A percentile compares a stretch with the other conserved stretches of the same genome.
Evolutionary conservation across 37 sponge, comb jelly and placozoan species (phyloP).

Genomic region (Aplysina aerophoba): DNA sequence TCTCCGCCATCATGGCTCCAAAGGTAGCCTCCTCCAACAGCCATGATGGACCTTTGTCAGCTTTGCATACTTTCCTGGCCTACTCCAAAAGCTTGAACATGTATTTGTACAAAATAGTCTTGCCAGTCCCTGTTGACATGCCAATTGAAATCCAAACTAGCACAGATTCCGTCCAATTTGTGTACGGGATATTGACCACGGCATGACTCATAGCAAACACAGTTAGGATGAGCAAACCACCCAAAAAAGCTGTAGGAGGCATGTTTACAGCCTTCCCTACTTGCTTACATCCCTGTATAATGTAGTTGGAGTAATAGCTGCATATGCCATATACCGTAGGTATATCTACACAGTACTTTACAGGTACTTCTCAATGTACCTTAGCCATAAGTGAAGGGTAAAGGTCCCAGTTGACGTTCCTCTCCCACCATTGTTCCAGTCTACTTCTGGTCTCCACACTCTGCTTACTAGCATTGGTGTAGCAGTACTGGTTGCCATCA

Average conservation of each 20-base stretch:
- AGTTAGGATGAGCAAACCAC: neutral
- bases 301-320: neutral
- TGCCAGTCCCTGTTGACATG: conserved; percentile 46
- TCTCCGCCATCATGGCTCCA: conserved; percentile 54
- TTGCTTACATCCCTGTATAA: conserved; percentile 30
- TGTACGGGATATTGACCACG: conserved; percentile 1
- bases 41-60: conserved; percentile 8
- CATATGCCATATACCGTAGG: no score
- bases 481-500: no score
- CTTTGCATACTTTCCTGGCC: neutral
- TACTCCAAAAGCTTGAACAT: conserved; percentile 4
- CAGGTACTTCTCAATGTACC: no score
- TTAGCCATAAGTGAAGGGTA: no score
- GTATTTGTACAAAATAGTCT: conserved; percentile 45
- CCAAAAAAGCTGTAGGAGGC: conserved; percentile 36
- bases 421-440: no score
- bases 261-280: conserved; percentile 29
- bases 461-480: no score
- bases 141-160: conserved; percentile 44
- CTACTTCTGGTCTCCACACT: no score
- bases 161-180: conserved; percentile 46
- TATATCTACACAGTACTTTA: no score
- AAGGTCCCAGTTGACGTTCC: no score
- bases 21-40: conserved; percentile 45
- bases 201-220: conserved; percentile 35